Percentiles rank a stretch among this genome's conserved stretches.
Conservation (phyloP, 2,797 vertebrate genomes). For the Xyrichtys novacula region DNA sequence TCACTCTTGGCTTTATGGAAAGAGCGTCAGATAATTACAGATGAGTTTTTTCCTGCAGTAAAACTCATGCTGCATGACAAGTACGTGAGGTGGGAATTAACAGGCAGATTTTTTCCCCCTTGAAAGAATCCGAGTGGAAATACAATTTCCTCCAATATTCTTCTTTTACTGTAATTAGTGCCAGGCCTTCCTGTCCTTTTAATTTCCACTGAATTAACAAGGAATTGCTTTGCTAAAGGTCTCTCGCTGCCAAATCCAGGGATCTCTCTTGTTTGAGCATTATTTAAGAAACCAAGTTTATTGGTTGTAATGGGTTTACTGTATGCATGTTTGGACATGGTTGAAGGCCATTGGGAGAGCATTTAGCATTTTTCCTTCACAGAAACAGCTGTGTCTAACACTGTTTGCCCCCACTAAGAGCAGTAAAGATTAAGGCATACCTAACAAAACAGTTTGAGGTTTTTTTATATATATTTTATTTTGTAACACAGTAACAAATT, state of each 20-base stretch:
- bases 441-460: too few relatives aligned
- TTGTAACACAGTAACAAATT: too few relatives aligned
- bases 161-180: constrained; percentile 35
- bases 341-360: too few relatives aligned
- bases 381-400: too few relatives aligned
- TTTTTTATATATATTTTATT: too few relatives aligned
- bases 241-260: neutral
- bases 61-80: constrained; percentile 32
- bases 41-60: constrained; percentile 23
- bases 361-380: too few relatives aligned
- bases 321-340: too few relatives aligned
- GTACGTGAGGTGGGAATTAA: constrained; percentile 20
- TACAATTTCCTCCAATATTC: constrained; percentile 22
- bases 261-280: neutral
- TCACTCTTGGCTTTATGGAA: neutral
- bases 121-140: constrained; percentile 33
- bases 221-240: constrained; percentile 1
- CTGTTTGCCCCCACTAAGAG: too few relatives aligned
- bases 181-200: constrained; percentile 24
- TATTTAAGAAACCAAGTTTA: too few relatives aligned
- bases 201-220: constrained; percentile 24
- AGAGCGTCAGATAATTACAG: neutral
- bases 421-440: too few relatives aligned
- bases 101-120: neutral
- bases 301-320: too few relatives aligned